Evolutionary conservation across 2,888 invertebrate genomes (phyloP).

Genomic region (Epinotia brunnichana): DNA sequence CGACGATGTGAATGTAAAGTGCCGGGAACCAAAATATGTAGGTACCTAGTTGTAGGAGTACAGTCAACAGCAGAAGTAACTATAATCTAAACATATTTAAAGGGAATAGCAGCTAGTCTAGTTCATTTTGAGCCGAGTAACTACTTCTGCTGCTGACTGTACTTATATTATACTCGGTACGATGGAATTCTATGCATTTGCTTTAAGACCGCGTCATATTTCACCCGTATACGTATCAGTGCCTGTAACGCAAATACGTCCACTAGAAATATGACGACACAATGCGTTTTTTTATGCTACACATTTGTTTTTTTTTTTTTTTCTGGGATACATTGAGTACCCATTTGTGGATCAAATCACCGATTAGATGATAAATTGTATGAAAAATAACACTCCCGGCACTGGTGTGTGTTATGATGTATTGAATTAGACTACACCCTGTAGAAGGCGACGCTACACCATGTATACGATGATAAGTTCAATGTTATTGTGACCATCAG

Average conservation of each 20-base stretch:
- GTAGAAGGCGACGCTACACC: slow-evolving; percentile 68
- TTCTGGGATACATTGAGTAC: neutral
- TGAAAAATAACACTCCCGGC: neutral
- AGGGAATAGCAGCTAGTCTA: too few relatives aligned
- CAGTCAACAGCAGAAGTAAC: too few relatives aligned
- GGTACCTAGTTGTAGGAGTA: neutral
- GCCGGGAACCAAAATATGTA: neutral
- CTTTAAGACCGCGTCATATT: neutral
- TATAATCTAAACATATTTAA: too few relatives aligned
- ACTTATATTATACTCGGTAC: too few relatives aligned
- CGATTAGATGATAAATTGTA: neutral
- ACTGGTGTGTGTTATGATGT: neutral
- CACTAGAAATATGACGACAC: neutral
- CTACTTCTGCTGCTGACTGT: too few relatives aligned
- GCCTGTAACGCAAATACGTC: neutral
- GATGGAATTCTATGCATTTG: neutral
- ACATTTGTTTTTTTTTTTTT: neutral
- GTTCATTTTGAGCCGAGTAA: too few relatives aligned
- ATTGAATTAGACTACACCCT: slow-evolving; percentile 4
- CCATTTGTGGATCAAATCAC: neutral
- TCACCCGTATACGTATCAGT: too few relatives aligned
- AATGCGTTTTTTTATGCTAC: neutral
- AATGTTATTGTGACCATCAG: slow-evolving; percentile 82
- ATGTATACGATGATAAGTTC: slow-evolving; percentile 82
- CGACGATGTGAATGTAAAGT: slow-evolving; percentile 5